Percentiles rank a stretch among this genome's conserved stretches.
Evolutionary conservation across 1,140 invertebrate genomes (phyloP).

Genomic region (Drosophila punjabiensis): DNA sequence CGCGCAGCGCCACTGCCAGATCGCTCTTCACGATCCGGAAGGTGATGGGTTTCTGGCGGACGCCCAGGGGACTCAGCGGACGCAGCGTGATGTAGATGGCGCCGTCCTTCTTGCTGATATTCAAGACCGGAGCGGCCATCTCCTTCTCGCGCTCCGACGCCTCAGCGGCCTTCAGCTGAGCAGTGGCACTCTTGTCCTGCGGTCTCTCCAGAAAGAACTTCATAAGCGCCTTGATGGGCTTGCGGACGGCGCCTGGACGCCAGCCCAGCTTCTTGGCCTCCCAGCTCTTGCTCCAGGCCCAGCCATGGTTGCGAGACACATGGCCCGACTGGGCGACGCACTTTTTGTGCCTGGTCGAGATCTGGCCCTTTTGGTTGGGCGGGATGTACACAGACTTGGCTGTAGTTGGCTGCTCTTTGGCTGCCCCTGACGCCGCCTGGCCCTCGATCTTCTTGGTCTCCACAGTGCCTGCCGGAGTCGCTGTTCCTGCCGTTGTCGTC

Average conservation of each 20-base stretch:
- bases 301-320: slow-evolving; percentile 73
- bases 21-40: slow-evolving; percentile 77
- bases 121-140: slow-evolving; percentile 51
- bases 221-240: slow-evolving; percentile 76
- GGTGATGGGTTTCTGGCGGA: slow-evolving; percentile 58
- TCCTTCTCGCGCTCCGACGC: slow-evolving; percentile 18
- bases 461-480: background rate
- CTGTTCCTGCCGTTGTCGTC: background rate
- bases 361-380: slow-evolving; percentile 2
- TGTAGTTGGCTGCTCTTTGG: background rate
- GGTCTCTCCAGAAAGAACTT: slow-evolving; percentile 69
- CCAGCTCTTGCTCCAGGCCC: slow-evolving; percentile 65
- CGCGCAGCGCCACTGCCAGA: slow-evolving; percentile 33
- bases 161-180: slow-evolving; percentile 18
- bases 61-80: slow-evolving; percentile 20
- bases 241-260: slow-evolving; percentile 72
- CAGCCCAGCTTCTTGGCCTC: slow-evolving; percentile 58
- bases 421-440: background rate
- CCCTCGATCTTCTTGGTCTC: background rate
- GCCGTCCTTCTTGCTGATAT: slow-evolving; percentile 72
- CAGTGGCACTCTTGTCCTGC: slow-evolving; percentile 7
- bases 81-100: slow-evolving; percentile 70
- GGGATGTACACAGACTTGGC: background rate
- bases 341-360: slow-evolving; percentile 51
- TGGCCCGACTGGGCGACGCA: slow-evolving; percentile 48